Evolutionary conservation across 1,140 invertebrate genomes (phyloP), one percentile per base, ranked within the genome.

Genomic region (Cotesia typhae): DNA sequence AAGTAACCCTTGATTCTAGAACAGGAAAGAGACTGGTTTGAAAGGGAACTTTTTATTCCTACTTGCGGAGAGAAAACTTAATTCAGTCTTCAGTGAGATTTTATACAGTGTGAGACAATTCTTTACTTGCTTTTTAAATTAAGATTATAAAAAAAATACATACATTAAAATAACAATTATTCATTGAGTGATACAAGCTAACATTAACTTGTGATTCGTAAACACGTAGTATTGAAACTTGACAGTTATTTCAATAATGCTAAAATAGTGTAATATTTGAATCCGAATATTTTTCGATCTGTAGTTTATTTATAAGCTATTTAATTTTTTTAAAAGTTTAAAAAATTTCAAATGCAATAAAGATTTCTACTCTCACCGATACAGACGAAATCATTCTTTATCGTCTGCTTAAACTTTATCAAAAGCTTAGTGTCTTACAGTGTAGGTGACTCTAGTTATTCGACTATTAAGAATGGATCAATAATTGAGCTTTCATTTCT

Each of bases 401-500:
- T 73, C 69, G 52, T 36, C 53, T n/a, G 66, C n/a, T 41, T 55
- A 14, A 38, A 57, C 10, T 7, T 20, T 28, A 12, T 67, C n/a
- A 6, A 38, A 60, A 63, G 70, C 70, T 78, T 83, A 5, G 52
- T 5, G 9, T 4, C 12, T 41, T 52, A 38, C 55, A 67, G 61
- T 68, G 77, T 80, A 84, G 83, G 80, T 84, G 83, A 82, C 83
- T 80, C 75, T 83, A 78, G 76, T 66, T 70, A 80, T 57, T 37
- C 65, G 47, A 67, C 63, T 38, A 55, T 51, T 59, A 66, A 73
- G 41, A 52, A 37, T 20, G 20, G 76, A 84, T 84, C 83, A 84
- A 84, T 84, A 84, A 35, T 35, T 51, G 37, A 41, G 20, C 36
- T 59, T 67, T 71, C 64, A 41, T 51, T 38, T 71, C 20, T 9